These are phyloP conservation scores for Phyllopteryx taeniolatus DNA, from an alignment of 2,113 vertebrate species.

Conservation along the genomic window DNA sequence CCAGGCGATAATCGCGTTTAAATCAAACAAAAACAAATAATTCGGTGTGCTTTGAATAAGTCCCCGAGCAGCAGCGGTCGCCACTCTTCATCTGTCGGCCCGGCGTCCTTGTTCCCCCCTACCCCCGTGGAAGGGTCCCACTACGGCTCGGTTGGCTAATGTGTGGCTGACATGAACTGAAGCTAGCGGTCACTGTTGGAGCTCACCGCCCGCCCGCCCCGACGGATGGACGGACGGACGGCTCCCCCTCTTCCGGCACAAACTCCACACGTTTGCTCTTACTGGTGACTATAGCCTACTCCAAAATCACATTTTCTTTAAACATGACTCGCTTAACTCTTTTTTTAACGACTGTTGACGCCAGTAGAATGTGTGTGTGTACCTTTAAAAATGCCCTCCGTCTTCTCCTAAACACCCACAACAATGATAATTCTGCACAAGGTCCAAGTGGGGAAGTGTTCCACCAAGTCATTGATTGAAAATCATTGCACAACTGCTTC, in stretches of 20 bases:
- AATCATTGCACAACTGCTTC: neutral
- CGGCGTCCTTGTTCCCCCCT: constrained; percentile 23
- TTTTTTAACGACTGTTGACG: neutral
- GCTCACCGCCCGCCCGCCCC: constrained; percentile 18
- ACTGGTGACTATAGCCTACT: neutral
- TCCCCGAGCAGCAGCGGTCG: constrained; percentile 33
- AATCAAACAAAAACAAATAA: constrained; percentile 18
- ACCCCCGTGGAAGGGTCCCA: constrained; percentile 33
- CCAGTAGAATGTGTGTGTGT: neutral
- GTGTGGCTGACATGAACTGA: constrained; percentile 45
- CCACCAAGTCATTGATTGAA: neutral
- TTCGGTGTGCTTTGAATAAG: neutral
- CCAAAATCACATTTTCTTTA: neutral
- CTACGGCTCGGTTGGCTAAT: constrained; percentile 25
- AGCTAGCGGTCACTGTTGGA: constrained; percentile 66
- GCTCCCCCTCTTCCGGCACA: neutral
- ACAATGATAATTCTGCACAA: neutral
- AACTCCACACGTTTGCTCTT: neutral
- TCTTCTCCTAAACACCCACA: neutral
- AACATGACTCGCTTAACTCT: neutral
- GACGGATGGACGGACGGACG: neutral
- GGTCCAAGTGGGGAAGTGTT: neutral
- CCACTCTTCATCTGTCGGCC: constrained; percentile 22
- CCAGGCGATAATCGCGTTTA: constrained; percentile 25
- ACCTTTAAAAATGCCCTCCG: neutral